These are phyloP conservation scores for Salvator merianae DNA, from an alignment of 2,113 vertebrate species.

Conservation along the genomic window DNA sequence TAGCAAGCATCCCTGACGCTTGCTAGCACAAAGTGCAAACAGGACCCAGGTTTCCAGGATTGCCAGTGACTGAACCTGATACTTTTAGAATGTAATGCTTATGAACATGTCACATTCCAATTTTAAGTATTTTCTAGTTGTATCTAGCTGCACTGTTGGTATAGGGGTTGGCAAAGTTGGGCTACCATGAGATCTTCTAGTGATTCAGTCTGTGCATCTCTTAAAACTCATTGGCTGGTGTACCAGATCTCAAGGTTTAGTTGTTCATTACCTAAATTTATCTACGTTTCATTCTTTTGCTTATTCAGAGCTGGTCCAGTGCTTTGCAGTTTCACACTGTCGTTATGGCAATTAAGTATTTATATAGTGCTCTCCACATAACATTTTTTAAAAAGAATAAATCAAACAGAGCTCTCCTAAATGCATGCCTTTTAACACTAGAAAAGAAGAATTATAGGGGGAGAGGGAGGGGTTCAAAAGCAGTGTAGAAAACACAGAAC, in stretches of 20 bases:
- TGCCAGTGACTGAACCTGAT: background rate
- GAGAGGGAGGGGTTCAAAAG: background rate
- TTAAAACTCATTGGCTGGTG: background rate
- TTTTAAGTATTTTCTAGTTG: background rate
- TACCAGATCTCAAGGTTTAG: background rate
- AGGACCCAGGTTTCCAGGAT: background rate
- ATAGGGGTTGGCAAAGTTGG: background rate
- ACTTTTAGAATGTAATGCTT: background rate
- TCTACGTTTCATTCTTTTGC: background rate
- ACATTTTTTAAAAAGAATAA: background rate
- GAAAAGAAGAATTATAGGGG: background rate
- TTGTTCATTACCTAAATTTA: background rate
- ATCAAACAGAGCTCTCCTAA: background rate
- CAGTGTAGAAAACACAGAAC: background rate
- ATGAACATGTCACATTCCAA: background rate
- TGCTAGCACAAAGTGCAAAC: too few species aligned
- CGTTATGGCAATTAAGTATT: background rate
- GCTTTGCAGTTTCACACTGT: background rate
- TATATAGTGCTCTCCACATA: background rate
- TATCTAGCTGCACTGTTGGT: background rate
- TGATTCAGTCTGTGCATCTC: too few species aligned
- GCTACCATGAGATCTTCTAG: background rate
- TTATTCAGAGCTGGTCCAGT: background rate
- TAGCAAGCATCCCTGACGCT: too few species aligned
- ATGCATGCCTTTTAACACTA: background rate